Base-by-base conservation (phyloP, 2,888 invertebrate species). In the Galerucella pusilla region DNA sequence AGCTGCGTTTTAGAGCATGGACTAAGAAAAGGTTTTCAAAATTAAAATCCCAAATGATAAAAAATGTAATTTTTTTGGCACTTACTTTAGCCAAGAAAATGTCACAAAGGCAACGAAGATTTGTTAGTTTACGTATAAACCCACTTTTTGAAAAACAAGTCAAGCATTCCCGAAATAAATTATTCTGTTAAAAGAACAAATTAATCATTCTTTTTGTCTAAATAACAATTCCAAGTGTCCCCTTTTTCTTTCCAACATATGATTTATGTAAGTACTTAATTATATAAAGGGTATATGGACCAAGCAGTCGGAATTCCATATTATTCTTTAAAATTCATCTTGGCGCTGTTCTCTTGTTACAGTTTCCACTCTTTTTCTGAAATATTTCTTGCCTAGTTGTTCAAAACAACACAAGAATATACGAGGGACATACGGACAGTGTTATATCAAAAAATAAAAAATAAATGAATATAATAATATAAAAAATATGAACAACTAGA, bases 131-230 rank as follows among this genome's bases (percentile, higher is more conserved):
- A 54, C n/a, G 12, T 60, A 25, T 11, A 60, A 60, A 60, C 12
- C 7, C 14, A 20, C 20, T 16, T 59, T 59, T 59, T 20, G 14
- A 11, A 60, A 20, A 14, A 60, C 10, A 60, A 60, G 7, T 28
- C 7, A 28, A 60, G 9, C 9, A 28, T 5, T 60, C 20, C 20
- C 1, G 6, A 60, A 25, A 60, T 28, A 60, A 60, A 60, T 28
- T 60, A 60, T 25, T 20, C 20, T 60, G 60, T 60, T 28, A 14
- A 11, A 25, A 11, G 60, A 28, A 12, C 11, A 60, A 16, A 54
- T 54, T 7, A 16, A 54, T 54, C 54, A 54, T 54, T 54, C 54
- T 54, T 54, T 54, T 54, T 54, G 54, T 54, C n/a, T 7, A n/a
- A 54, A 54, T 54, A 54, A 54, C 54, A 54, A n/a, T 54, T 54